These are phyloP conservation scores for Umimayanthus kanabou DNA, from an alignment of 92 coral and sea anemone genomes.

Conservation along the genomic window DNA sequence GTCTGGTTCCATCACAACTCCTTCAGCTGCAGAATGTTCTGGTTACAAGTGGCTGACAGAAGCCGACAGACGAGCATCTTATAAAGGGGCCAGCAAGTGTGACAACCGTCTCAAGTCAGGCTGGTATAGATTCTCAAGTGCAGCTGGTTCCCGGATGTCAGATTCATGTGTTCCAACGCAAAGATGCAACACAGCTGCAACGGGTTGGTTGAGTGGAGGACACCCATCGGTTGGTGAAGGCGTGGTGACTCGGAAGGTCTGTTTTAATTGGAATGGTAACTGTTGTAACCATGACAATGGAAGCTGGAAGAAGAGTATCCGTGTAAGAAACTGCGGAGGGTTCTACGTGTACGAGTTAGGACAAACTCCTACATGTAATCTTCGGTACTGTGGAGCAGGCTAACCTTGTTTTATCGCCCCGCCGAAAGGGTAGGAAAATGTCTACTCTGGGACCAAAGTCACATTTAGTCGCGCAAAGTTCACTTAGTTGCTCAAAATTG, in stretches of 20 bases:
- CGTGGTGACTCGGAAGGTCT: conserved; percentile 7
- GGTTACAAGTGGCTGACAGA: conserved; percentile 1
- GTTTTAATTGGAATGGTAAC: neutral
- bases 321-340: neutral
- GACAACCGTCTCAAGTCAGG: neutral
- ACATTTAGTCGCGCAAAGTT: no score
- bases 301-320: neutral
- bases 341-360: conserved; percentile 1
- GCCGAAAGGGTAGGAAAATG: no score
- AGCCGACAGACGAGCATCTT: neutral
- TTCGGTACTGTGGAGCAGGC: conserved; percentile 3
- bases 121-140: conserved; percentile 11
- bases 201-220: conserved; percentile 4
- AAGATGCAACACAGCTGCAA: neutral
- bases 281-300: neutral
- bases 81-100: neutral
- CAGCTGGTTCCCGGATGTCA: conserved; percentile 20
- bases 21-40: conserved; percentile 9
- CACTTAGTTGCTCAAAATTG: no score
- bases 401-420: neutral
- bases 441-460: no score
- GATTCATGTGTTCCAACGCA: neutral
- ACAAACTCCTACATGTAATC: neutral
- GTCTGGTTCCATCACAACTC: neutral
- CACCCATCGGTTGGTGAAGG: conserved; percentile 6